Evolutionary conservation across 2,113 vertebrate genomes (phyloP).

Genomic region (Nerophis lumbriciformis): DNA sequence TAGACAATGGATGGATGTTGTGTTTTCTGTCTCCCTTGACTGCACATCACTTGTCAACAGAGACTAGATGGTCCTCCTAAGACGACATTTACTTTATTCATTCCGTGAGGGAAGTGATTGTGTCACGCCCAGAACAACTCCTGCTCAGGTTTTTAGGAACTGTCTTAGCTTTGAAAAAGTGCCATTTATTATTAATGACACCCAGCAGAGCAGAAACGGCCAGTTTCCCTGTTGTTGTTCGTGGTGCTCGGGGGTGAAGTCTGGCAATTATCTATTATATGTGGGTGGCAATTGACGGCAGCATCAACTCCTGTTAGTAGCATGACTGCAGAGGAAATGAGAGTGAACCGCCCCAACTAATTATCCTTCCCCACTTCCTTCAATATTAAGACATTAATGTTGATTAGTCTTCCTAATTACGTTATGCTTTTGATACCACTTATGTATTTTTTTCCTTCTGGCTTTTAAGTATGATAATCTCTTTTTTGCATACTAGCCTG

Average conservation of each 20-base stretch:
- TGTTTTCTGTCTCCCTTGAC: too few species aligned
- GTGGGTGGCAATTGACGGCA: slow-evolving; percentile 69
- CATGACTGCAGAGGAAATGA: slow-evolving; percentile 63
- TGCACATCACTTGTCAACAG: too few species aligned
- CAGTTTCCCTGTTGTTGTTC: slow-evolving; percentile 68
- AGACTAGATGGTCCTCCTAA: too few species aligned
- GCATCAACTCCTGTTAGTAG: slow-evolving; percentile 66
- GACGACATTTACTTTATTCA: too few species aligned
- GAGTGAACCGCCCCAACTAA: slow-evolving; percentile 58
- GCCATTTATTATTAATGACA: slow-evolving; percentile 70
- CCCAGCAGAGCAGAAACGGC: slow-evolving; percentile 62
- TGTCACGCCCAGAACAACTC: slow-evolving; percentile 24
- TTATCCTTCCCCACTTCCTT: slow-evolving; percentile 62
- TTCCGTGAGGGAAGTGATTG: background rate
- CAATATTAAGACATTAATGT: slow-evolving; percentile 75
- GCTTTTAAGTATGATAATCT: slow-evolving; percentile 73
- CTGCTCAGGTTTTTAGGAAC: slow-evolving; percentile 54
- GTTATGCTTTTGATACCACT: slow-evolving; percentile 69
- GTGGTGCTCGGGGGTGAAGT: slow-evolving; percentile 71
- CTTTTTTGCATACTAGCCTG: slow-evolving; percentile 54
- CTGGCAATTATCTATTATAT: slow-evolving; percentile 75
- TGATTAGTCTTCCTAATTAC: slow-evolving; percentile 78
- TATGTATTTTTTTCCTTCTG: slow-evolving; percentile 63
- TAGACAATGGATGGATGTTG: too few species aligned
- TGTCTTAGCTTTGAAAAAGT: slow-evolving; percentile 54